Percentiles rank a stretch among this genome's conserved stretches.
Conservation (phyloP, 2,888 invertebrate genomes). For the Latrodectus elegans region DNA sequence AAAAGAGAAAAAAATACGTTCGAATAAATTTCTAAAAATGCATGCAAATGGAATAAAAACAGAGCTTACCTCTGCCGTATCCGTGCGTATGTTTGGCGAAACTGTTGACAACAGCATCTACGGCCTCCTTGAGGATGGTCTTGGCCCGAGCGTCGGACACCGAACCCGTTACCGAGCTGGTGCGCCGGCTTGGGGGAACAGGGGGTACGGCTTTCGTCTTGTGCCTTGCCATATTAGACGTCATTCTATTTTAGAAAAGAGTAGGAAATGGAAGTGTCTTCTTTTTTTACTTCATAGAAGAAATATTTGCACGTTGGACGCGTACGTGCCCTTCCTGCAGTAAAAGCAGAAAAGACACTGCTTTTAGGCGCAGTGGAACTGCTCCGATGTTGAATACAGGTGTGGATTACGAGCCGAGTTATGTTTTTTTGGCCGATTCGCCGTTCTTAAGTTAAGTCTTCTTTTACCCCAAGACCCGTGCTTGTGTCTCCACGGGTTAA, state of each 20-base stretch:
- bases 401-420: too few relatives aligned
- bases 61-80: constrained; percentile 81
- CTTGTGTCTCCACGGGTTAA: constrained; percentile 24
- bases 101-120: constrained; percentile 84
- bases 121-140: constrained; percentile 81
- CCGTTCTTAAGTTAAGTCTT: too few relatives aligned
- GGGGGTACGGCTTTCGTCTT: constrained; percentile 65
- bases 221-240: constrained; percentile 65
- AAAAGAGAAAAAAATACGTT: too few relatives aligned
- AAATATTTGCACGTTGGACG: neutral
- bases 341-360: neutral
- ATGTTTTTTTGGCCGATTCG: too few relatives aligned
- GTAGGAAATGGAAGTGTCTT: neutral
- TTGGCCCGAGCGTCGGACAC: constrained; percentile 72
- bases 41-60: too few relatives aligned
- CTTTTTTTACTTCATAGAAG: neutral
- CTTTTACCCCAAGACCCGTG: constrained; percentile 17
- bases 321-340: neutral
- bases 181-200: constrained; percentile 64
- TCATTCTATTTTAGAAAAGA: constrained; percentile 41
- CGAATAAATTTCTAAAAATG: too few relatives aligned
- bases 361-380: constrained; percentile 24
- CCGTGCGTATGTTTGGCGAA: constrained; percentile 84
- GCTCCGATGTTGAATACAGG: neutral
- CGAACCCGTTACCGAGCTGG: constrained; percentile 62